A percentile compares a stretch with the other conserved stretches of the same genome.
Conservation (phyloP, 2,113 vertebrate species). For the Oncorhynchus gorbuscha region DNA sequence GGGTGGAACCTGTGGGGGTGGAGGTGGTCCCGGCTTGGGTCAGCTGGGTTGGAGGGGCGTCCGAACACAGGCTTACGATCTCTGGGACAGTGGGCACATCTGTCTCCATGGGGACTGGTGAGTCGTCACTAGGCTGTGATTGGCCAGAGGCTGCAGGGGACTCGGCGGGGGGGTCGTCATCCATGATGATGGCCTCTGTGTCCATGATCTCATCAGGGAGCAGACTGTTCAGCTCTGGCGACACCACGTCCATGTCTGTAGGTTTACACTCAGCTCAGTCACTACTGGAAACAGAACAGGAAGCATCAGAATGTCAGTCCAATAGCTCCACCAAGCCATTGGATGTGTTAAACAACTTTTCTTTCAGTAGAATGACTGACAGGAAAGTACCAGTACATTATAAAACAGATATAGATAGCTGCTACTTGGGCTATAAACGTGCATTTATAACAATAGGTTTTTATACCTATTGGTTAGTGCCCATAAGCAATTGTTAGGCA, state of each 20-base stretch:
- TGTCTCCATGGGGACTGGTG: constrained; percentile 78
- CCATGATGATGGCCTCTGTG: constrained; percentile 83
- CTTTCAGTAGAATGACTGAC: too few species aligned
- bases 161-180: constrained; percentile 86
- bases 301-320: too few species aligned
- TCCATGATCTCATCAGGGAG: constrained; percentile 99
- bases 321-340: too few species aligned
- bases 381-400: too few species aligned
- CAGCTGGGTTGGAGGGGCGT: constrained; percentile 61
- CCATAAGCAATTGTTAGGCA: too few species aligned
- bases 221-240: constrained; percentile 94
- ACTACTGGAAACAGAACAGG: constrained; percentile 52
- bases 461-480: too few species aligned
- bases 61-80: constrained; percentile 76
- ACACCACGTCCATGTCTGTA: constrained; percentile 91
- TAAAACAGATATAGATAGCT: too few species aligned
- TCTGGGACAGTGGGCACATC: constrained; percentile 82
- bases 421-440: too few species aligned
- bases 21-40: constrained; percentile 67
- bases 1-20: constrained; percentile 70
- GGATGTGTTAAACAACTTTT: too few species aligned
- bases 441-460: too few species aligned
- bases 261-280: constrained; percentile 46
- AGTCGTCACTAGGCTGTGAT: constrained; percentile 37
- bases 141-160: constrained; percentile 66